Percentiles rank a stretch among this genome's conserved stretches.
phyloP scores from a whole-genome alignment of 2,113 vertebrate genomes.

The Raja brachyura region DNA sequence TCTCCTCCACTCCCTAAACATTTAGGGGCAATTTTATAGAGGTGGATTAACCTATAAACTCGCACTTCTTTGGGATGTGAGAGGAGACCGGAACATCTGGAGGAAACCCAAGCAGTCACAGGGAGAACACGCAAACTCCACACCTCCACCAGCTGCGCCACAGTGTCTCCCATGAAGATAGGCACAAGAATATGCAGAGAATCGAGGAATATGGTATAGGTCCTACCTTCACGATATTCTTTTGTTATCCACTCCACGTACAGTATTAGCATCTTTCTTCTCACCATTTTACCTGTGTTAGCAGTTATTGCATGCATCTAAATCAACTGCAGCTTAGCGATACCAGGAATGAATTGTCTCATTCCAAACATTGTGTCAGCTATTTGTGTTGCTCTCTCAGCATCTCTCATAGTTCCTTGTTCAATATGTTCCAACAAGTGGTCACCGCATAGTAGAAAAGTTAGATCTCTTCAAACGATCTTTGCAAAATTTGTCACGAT shows the following conservation, averaged over 20 bases:
- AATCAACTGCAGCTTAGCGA: neutral
- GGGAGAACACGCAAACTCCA: no score
- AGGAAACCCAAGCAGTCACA: no score
- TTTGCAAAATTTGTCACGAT: neutral
- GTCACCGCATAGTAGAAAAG: neutral
- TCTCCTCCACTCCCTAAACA: no score
- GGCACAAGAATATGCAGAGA: no score
- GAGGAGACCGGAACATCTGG: no score
- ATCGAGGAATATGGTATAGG: no score
- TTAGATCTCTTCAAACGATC: neutral
- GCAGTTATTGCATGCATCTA: neutral
- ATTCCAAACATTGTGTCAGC: neutral
- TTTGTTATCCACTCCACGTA: neutral
- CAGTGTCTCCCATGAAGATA: no score
- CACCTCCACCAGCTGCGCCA: no score
- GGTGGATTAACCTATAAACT: no score
- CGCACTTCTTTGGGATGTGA: no score
- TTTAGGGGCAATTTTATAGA: no score
- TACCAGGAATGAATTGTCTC: neutral
- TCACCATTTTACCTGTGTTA: neutral
- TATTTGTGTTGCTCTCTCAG: neutral
- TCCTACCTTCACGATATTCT: no score
- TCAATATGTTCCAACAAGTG: neutral
- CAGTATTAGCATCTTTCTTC: neutral
- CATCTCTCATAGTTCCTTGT: neutral